phyloP scores from a whole-genome alignment of 2,113 vertebrate genomes.

The Mormyrus lacerda region DNA sequence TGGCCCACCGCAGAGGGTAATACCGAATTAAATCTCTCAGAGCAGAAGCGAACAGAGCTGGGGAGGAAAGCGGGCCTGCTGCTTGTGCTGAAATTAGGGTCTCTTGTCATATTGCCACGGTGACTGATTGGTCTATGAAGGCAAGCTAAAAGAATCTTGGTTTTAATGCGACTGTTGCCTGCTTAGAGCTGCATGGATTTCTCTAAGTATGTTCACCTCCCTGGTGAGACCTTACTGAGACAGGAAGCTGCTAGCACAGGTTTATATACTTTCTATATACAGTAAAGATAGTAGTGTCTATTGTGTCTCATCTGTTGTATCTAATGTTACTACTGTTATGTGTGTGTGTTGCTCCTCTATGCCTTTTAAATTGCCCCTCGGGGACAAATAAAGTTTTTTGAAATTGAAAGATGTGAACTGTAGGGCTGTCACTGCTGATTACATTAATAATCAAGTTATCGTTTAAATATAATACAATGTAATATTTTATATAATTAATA shows the following conservation, averaged over 20 bases:
- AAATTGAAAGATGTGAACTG: too few species aligned
- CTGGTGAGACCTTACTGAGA: background rate
- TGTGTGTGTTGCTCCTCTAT: too few species aligned
- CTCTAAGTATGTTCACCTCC: slow-evolving; percentile 22
- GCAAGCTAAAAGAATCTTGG: slow-evolving; percentile 26
- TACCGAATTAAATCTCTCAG: background rate
- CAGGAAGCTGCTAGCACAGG: background rate
- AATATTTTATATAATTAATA: background rate
- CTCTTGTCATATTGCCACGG: background rate
- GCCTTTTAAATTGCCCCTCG: too few species aligned
- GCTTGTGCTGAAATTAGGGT: background rate
- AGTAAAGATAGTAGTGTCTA: too few species aligned
- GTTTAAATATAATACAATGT: background rate
- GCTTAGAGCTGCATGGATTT: slow-evolving; percentile 42
- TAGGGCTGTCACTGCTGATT: background rate
- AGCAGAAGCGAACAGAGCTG: background rate
- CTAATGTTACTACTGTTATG: too few species aligned
- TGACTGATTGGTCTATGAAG: slow-evolving; percentile 15
- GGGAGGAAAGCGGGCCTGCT: background rate
- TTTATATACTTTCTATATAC: background rate
- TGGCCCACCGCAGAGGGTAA: background rate
- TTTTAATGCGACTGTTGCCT: slow-evolving; percentile 37
- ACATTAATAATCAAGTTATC: background rate
- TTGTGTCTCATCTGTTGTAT: too few species aligned
- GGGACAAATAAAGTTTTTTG: too few species aligned